These are phyloP conservation scores for Junonia oenone DNA, from an alignment of 2,888 invertebrate genomes.

Conservation along the genomic window DNA sequence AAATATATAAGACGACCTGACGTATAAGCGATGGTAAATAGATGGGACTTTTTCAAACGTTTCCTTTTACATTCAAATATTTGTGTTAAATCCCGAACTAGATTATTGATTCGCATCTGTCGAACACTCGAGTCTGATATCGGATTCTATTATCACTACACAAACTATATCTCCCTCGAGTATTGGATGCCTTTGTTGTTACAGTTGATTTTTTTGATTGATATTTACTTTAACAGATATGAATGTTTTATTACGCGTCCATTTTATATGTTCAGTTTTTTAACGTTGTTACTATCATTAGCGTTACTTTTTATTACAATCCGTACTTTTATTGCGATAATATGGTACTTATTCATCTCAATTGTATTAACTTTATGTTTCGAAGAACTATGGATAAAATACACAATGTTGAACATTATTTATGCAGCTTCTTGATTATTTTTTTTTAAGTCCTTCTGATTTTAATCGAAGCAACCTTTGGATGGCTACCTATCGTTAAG, in stretches of 20 bases:
- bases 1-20: too few species aligned
- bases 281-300: too few species aligned
- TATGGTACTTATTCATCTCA: too few species aligned
- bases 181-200: conserved; percentile 7
- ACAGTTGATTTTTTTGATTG: conserved; percentile 10
- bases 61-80: conserved; percentile 10
- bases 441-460: neutral
- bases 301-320: too few species aligned
- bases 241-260: neutral
- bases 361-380: too few species aligned
- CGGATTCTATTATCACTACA: conserved; percentile 3
- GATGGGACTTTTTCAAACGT: neutral
- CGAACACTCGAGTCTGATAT: conserved; percentile 1
- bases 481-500: neutral
- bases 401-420: too few species aligned
- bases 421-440: too few species aligned
- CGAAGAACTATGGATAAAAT: too few species aligned
- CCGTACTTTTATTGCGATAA: too few species aligned
- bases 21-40: neutral
- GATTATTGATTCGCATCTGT: conserved; percentile 8
- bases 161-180: conserved; percentile 7
- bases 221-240: conserved; percentile 8
- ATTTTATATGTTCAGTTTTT: neutral
- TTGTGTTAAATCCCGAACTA: conserved; percentile 6
- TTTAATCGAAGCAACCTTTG: neutral